Evolutionary conservation across 2,113 vertebrate genomes (phyloP), one percentile per base, ranked within the genome.

Genomic region (Petromus typicus): DNA sequence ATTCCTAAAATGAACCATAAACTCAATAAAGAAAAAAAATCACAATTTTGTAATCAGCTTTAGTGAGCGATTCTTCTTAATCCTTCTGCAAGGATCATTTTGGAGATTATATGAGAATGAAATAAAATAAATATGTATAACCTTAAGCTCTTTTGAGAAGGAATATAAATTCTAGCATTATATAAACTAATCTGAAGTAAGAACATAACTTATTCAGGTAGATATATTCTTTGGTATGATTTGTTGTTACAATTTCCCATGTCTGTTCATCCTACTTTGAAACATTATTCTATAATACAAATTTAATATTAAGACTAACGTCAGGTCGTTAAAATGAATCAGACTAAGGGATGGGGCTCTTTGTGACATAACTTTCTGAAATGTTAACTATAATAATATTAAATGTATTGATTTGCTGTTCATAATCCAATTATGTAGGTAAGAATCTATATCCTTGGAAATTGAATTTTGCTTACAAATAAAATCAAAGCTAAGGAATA

Each of bases 331-430:
- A 97, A 98, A 98, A 98, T 97, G 63, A 97, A 98, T 92, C 97
- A 97, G 91, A 98, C 88, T 96, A 98, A 98, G 97, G 64, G 87
- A 96, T 96, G 97, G 93, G 97, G 78, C 79, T 93, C 82, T 97
- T 98, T 97, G 75, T 97, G 95, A 97, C 95, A 98, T 93, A 98
- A 97, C 98, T 98, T 98, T 98, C 96, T 98, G 92, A 98, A 98
- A 98, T 34, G 37, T 98, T 98, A 97, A 98, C 95, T 98, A 90
- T 97, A 98, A 98, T 98, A 98, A 97, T 97, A 98, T 98, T 92
- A 98, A 97, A 98, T 98, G 96, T 96, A 98, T 98, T 98, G 97
- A 98, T 97, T 98, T 98, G 92, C 98, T 98, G 93, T 98, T 98
- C 87, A 95, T 98, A 98, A 98, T 98, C 93, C 93, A 98, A 96